A percentile compares a stretch with the other conserved stretches of the same genome.
Evolutionary conservation across 2,888 invertebrate species (phyloP).

Genomic region (Cryptus armator): DNA sequence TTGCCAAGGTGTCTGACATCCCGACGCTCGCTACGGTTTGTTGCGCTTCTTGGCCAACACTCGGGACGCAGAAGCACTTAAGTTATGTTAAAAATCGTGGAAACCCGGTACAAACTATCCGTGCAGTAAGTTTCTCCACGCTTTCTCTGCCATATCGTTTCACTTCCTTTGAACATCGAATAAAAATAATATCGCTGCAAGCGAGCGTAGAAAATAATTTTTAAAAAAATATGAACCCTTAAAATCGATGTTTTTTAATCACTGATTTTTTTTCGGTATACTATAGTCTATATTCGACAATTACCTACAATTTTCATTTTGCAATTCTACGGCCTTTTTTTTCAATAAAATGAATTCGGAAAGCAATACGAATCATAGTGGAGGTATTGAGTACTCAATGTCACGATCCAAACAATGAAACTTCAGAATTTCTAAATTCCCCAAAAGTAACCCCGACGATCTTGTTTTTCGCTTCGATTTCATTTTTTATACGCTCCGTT

Average conservation of each 20-base stretch:
- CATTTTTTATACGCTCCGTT: not conserved
- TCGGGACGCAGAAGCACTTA: constrained; percentile 36
- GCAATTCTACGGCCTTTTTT: no score
- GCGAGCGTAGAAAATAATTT: not conserved
- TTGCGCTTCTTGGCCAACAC: constrained; percentile 55
- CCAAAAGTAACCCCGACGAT: not conserved
- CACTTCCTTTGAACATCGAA: not conserved
- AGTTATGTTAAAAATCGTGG: constrained; percentile 52
- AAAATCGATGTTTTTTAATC: not conserved
- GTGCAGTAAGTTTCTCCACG: constrained; percentile 21
- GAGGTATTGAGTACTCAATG: not conserved
- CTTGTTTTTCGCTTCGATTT: not conserved
- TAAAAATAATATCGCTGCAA: not conserved
- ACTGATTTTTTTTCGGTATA: not conserved
- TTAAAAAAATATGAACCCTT: not conserved
- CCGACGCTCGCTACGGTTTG: constrained; percentile 59
- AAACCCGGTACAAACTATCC: constrained; percentile 41
- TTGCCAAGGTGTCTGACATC: constrained; percentile 66
- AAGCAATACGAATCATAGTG: not conserved
- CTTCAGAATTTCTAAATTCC: not conserved
- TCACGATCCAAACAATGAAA: not conserved
- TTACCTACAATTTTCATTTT: no score
- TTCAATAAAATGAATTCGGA: no score
- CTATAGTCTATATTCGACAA: no score
- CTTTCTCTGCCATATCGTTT: constrained; percentile 6